Conservation (phyloP, 53 echinoderm and acorn worm genomes). For the Glandiceps talaboti region DNA sequence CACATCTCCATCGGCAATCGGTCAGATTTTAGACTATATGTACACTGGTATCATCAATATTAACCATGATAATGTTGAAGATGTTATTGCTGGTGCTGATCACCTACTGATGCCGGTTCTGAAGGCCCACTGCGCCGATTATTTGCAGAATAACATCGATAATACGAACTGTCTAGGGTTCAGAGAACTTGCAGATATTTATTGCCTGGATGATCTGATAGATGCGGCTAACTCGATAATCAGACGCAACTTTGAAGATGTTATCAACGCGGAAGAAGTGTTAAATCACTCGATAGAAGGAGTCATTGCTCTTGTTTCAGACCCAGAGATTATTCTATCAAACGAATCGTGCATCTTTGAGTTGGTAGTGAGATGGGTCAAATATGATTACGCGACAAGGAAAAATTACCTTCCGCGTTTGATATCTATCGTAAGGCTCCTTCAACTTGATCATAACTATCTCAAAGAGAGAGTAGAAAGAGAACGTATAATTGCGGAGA, state of each 20-base stretch:
- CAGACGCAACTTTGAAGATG: background rate
- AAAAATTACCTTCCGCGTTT: background rate
- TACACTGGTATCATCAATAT: background rate
- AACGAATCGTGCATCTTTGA: background rate
- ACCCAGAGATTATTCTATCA: background rate
- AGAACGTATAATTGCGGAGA: background rate
- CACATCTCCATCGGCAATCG: background rate
- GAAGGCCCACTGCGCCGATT: background rate
- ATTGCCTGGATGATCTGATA: background rate
- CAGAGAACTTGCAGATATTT: background rate
- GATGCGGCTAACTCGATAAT: background rate
- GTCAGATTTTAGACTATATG: background rate
- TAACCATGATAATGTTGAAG: background rate
- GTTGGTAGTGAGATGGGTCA: background rate
- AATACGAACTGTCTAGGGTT: background rate
- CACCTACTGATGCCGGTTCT: background rate
- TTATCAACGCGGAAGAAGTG: background rate
- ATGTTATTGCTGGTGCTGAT: background rate
- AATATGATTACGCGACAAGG: background rate
- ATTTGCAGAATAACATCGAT: background rate
- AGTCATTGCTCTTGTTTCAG: background rate
- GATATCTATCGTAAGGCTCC: background rate
- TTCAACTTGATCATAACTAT: background rate
- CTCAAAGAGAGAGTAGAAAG: background rate
- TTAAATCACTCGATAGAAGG: background rate